Conservation (phyloP, 2,797 vertebrate species). For the Chiloscyllium punctatum region DNA sequence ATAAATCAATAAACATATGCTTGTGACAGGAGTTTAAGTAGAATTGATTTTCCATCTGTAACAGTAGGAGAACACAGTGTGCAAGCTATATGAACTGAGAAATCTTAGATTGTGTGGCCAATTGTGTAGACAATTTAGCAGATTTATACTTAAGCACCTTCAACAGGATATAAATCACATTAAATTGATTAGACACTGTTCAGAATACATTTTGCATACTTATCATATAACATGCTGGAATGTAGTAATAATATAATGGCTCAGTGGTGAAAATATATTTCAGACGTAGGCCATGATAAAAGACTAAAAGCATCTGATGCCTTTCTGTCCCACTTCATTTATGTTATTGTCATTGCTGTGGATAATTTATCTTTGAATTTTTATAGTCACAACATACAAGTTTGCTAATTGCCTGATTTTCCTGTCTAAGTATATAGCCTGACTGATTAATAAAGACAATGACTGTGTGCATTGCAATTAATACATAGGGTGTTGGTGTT, state of each 20-base stretch:
- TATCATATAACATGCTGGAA: constrained; percentile 22
- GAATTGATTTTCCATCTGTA: constrained; percentile 35
- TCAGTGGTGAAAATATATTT: neutral
- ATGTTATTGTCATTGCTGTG: neutral
- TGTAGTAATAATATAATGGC: neutral
- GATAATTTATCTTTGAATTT: neutral
- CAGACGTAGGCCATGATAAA: neutral
- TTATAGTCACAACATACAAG: neutral
- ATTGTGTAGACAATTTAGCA: neutral
- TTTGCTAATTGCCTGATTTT: neutral
- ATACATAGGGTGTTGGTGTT: neutral
- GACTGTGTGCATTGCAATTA: neutral
- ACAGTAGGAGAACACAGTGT: neutral
- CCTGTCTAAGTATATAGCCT: neutral
- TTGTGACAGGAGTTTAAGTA: neutral
- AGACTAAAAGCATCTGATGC: neutral
- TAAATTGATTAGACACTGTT: constrained; percentile 35
- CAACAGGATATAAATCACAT: constrained; percentile 28
- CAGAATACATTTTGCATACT: constrained; percentile 20
- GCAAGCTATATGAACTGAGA: neutral
- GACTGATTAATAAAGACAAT: neutral
- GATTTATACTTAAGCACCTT: neutral
- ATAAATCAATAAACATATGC: neutral
- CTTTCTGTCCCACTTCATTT: constrained; percentile 11
- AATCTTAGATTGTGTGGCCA: neutral